Conservation (phyloP, 2,888 invertebrate species). For the Ganaspis brasiliensis region DNA sequence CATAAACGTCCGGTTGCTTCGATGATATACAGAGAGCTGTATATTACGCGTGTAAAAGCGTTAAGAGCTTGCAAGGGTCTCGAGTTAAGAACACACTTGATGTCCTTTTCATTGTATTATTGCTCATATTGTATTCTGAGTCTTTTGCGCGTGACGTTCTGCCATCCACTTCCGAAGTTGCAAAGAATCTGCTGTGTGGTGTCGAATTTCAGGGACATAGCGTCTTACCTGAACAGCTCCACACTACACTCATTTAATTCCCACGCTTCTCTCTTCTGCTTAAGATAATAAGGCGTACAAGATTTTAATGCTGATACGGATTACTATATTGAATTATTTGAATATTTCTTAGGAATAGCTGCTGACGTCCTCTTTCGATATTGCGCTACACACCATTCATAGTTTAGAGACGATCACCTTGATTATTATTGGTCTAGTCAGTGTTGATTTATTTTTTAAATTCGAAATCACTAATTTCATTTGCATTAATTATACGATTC, state of each 20-base stretch:
- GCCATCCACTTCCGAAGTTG: slow-evolving; percentile 8
- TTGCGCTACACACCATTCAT: too few species aligned
- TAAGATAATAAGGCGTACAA: background rate
- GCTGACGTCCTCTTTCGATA: background rate
- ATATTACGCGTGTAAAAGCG: slow-evolving; percentile 66
- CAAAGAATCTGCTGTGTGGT: slow-evolving; percentile 5
- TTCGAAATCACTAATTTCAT: too few species aligned
- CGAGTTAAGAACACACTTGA: slow-evolving; percentile 27
- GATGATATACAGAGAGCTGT: slow-evolving; percentile 75
- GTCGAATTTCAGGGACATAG: slow-evolving; percentile 24
- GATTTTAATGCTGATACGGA: background rate
- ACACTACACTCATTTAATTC: background rate
- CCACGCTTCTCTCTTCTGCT: slow-evolving; percentile 3
- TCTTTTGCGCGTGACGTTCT: background rate
- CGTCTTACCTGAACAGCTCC: background rate
- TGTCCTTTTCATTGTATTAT: slow-evolving; percentile 26
- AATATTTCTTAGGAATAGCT: slow-evolving; percentile 17
- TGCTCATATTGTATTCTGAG: slow-evolving; percentile 39
- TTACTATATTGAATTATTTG: background rate
- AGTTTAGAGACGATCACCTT: too few species aligned
- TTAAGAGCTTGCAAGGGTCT: slow-evolving; percentile 12
- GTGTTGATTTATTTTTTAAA: too few species aligned
- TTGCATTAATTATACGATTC: too few species aligned
- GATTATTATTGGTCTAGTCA: too few species aligned
- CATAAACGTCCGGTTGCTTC: slow-evolving; percentile 71